Evolutionary conservation across 2,888 invertebrate species (phyloP), one percentile per base, ranked within the genome.

Genomic region (Phrixothrix hirtus): DNA sequence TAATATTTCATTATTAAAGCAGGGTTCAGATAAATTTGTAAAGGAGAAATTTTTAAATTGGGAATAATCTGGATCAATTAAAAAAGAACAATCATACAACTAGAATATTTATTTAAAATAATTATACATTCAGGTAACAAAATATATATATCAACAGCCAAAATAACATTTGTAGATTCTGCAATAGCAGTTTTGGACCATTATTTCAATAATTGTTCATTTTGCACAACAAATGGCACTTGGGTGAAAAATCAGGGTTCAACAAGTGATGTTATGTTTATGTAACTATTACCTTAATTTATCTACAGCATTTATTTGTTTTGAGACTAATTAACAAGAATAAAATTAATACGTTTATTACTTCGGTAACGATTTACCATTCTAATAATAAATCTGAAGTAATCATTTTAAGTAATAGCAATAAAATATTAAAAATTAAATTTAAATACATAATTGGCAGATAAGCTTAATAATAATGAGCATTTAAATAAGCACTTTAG

Each of bases 221-320:
- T 21, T 3, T 21, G 21, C 21, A 21, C 3, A 21, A 21, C 7
- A 21, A 21, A 21, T 21, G 21, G 21, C 21, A 21, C 21, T n/a
- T n/a, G n/a, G n/a, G 21, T 21, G 21, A 7, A 3, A 7, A 21
- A 21, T 5, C 7, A 5, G 21, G 3, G 3, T 21, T 21, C 21
- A 21, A 5, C n/a, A n/a, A 21, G 21, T 21, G 21, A 21, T 21
- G 21, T 21, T 7, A 21, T 7, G 7, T 21, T 21, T 21, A n/a
- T n/a, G n/a, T n/a, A n/a, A n/a, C n/a, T 7, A 21, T 21, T 5
- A 5, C 21, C 7, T 21, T 5, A 21, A 21, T 21, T 12, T 30
- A 41, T 41, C 30, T 41, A 41, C 41, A 41, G 10, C 30, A 41
- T 41, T 5, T 41, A 41, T 27, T 30, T n/a, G n/a, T n/a, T n/a